Evolutionary conservation across 2,888 invertebrate genomes (phyloP).

Genomic region (Ellobium chinense): DNA sequence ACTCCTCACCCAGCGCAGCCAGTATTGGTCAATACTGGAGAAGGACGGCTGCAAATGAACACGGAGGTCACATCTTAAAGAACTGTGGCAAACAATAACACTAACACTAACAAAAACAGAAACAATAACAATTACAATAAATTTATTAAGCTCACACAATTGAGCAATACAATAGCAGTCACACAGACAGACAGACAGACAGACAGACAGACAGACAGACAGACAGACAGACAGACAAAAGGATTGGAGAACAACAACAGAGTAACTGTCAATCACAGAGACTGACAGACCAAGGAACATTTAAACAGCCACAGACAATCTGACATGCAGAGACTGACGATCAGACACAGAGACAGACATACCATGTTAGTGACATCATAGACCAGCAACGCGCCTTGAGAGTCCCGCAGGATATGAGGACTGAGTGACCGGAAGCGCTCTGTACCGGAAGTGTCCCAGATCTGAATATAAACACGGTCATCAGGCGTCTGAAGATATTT

Average conservation of each 20-base stretch:
- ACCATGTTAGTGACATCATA: constrained; percentile 30
- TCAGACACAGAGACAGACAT: not conserved
- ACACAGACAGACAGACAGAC: not conserved
- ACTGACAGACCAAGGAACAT: not conserved
- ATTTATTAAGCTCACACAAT: no score
- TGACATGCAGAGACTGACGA: constrained; percentile 2
- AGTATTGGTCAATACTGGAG: constrained; percentile 30
- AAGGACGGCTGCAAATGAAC: constrained; percentile 2
- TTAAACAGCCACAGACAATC: constrained; percentile 6
- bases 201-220: not conserved
- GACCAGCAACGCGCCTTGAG: constrained; percentile 17
- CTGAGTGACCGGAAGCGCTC: constrained; percentile 25
- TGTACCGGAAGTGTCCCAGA: constrained; percentile 37
- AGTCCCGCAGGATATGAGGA: constrained; percentile 26
- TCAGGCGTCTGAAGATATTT: constrained; percentile 37
- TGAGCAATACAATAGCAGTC: no score
- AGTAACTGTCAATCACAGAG: not conserved
- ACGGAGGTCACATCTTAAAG: no score
- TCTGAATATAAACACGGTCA: constrained; percentile 18
- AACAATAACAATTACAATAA: not conserved
- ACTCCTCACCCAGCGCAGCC: constrained; percentile 23
- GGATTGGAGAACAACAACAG: not conserved
- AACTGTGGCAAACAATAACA: not conserved
- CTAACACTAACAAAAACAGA: not conserved
- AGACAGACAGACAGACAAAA: not conserved